phyloP scores from a whole-genome alignment of 2,797 vertebrate genomes.

The Danio aesculapii region DNA sequence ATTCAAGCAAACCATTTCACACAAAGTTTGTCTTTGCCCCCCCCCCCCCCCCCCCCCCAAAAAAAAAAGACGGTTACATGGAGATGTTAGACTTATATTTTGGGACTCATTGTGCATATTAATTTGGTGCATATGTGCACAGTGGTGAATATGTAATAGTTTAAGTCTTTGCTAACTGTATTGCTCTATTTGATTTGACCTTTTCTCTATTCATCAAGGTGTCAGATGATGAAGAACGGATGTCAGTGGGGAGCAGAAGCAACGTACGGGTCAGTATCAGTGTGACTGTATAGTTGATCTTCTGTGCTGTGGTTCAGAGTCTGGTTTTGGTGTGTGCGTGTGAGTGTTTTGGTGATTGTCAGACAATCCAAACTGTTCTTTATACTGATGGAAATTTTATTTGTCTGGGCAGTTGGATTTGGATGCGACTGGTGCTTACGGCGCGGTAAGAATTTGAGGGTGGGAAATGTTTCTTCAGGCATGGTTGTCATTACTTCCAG shows the following conservation, averaged over 20 bases:
- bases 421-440: slow-evolving; percentile 67
- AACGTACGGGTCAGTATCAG: slow-evolving; percentile 90
- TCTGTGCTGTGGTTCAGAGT: not conserved
- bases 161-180: not conserved
- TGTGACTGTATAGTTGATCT: not conserved
- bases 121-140: not conserved
- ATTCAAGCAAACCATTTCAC: not conserved
- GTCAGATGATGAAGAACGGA: slow-evolving; percentile 92
- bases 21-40: not conserved
- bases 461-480: slow-evolving; percentile 13
- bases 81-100: not conserved
- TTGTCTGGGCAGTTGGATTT: slow-evolving; percentile 72
- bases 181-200: slow-evolving; percentile 25
- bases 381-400: slow-evolving; percentile 43
- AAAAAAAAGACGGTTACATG: not conserved
- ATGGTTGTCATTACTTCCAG: not conserved
- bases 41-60: no score
- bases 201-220: slow-evolving; percentile 74
- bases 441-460: slow-evolving; percentile 67
- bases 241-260: slow-evolving; percentile 91
- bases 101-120: not conserved
- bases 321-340: not conserved
- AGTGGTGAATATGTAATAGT: not conserved
- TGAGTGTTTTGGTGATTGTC: not conserved
- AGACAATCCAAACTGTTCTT: not conserved